Evolutionary conservation across 2,888 invertebrate genomes (phyloP).

Genomic region (Parnassius orleans): DNA sequence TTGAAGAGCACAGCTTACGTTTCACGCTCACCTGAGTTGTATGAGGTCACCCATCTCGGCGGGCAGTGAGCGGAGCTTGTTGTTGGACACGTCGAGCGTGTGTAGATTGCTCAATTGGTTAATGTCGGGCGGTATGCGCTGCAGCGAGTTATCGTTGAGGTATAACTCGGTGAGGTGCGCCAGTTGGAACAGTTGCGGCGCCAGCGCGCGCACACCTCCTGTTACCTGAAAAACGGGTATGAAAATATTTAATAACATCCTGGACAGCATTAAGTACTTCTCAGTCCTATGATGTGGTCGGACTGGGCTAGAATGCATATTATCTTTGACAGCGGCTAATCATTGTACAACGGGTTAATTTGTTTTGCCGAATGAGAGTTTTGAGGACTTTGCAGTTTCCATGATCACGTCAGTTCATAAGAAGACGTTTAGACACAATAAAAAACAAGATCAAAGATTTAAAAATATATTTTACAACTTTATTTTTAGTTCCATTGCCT

Average conservation of each 20-base stretch:
- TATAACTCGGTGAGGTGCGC: slow-evolving; percentile 96
- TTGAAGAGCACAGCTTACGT: no score
- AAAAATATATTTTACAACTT: no score
- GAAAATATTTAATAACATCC: not conserved
- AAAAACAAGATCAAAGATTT: no score
- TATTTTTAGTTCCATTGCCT: no score
- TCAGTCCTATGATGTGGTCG: no score
- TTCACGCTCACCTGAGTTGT: slow-evolving; percentile 86
- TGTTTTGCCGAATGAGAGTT: no score
- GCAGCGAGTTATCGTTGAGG: slow-evolving; percentile 96
- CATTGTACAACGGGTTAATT: no score
- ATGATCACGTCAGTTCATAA: no score
- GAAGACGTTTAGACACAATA: no score
- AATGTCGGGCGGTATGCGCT: slow-evolving; percentile 95
- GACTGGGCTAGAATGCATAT: no score
- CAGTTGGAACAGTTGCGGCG: slow-evolving; percentile 94
- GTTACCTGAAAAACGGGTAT: slow-evolving; percentile 78
- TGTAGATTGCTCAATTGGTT: slow-evolving; percentile 90
- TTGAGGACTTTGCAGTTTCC: no score
- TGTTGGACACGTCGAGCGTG: slow-evolving; percentile 95
- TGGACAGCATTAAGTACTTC: not conserved
- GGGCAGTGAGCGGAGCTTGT: slow-evolving; percentile 96
- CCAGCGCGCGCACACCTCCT: slow-evolving; percentile 97
- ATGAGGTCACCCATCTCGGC: slow-evolving; percentile 98
- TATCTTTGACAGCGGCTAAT: no score